A percentile compares a stretch with the other conserved stretches of the same genome.
phyloP scores from a whole-genome alignment of 2,113 vertebrate species.

The Sporophila hypoxantha region DNA sequence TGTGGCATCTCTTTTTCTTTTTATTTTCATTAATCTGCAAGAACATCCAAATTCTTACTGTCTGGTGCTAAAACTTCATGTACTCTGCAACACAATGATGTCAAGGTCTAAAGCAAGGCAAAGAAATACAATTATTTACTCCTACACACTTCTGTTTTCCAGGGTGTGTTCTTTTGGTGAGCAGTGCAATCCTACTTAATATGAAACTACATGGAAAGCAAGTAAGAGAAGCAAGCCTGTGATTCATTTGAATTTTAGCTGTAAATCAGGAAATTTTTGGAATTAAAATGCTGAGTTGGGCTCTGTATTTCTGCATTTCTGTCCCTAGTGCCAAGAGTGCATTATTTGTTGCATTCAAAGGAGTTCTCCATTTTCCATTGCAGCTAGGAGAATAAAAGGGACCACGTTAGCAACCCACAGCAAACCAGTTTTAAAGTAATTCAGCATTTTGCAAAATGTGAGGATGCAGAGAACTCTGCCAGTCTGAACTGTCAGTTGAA shows the following conservation, averaged over 20 bases:
- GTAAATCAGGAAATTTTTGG: constrained; percentile 3
- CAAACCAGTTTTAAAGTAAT: background rate
- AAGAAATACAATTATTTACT: background rate
- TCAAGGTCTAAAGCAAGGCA: background rate
- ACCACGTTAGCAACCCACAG: background rate
- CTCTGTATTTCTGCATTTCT: background rate
- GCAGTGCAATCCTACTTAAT: background rate
- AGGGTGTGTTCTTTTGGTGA: background rate
- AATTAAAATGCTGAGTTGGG: background rate
- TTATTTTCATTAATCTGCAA: background rate
- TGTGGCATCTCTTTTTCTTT: background rate
- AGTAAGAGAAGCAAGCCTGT: background rate
- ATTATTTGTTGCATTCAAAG: background rate
- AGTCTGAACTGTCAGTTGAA: background rate
- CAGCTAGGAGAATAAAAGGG: background rate
- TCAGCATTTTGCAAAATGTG: background rate
- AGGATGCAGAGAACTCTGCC: background rate
- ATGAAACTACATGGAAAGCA: background rate
- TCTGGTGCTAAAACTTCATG: background rate
- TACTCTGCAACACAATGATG: background rate
- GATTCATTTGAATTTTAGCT: background rate
- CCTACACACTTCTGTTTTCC: background rate
- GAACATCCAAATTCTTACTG: background rate
- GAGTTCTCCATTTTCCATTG: background rate
- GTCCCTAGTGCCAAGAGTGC: background rate